Evolutionary conservation across 2,888 invertebrate genomes (phyloP), one percentile per base, ranked within the genome.

Genomic region (Cantharis lateralis): DNA sequence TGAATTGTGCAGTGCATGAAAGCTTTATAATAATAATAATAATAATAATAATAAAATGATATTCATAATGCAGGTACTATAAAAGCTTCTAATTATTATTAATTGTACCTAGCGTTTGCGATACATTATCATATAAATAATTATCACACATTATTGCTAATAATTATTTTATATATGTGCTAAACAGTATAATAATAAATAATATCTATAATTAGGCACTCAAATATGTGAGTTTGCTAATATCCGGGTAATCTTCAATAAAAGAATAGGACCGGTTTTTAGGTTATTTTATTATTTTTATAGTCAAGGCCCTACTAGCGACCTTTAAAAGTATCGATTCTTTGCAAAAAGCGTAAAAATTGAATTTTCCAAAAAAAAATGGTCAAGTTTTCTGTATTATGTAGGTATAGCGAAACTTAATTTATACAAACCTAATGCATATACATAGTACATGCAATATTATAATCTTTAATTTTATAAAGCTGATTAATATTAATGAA

Each of bases 291-390:
- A 61, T 73, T 24, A 69, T 68, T 68, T 26, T 20, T 62, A 15
- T 61, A 68, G 68, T 73, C 73, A 73, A 73, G 73, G 73, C 61
- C 11, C 48, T 68, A 16, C 73, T n/a, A 68, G 68, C 10, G 68
- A 68, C 68, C 62, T 73, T 73, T 73, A 61, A 18, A 73, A 62
- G 68, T 20, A 68, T 73, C 13, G 15, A 18, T 63, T 62, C 13
- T 72, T 71, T 16, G 15, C n/a, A 11, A 61, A 26, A 72, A 72
- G 48, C 28, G 15, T 13, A 32, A 32, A 13, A 32, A 32, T 64
- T n/a, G 1, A 18, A 13, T 18, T 18, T 18, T 64, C 2, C 11
- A 13, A 64, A 64, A 64, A 64, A 64, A 32, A n/a, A 0, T 32
- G 4, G 13, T n/a, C 3, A 32, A 32, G 0, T 32, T n/a, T 3